Base-by-base conservation (phyloP, 1,140 invertebrate species). In the Plectrocnemia conspersa region DNA sequence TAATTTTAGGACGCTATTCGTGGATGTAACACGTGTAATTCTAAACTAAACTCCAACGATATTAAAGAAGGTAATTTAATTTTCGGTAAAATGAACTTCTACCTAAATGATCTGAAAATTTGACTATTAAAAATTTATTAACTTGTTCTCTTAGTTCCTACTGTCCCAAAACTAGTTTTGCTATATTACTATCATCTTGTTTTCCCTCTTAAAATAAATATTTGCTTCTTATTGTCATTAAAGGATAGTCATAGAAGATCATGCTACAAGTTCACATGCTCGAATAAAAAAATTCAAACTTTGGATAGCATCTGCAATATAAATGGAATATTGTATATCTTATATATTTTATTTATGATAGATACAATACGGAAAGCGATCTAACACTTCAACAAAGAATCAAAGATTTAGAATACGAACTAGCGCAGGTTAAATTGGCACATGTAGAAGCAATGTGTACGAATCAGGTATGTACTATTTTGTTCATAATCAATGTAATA, bases 391-490 rank as follows among this genome's bases (percentile, higher is more conserved):
- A 80, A 52, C 82, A 88, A 62, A 79, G 88, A 59, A 84, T 97
- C 47, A 79, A 89, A 9, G 93, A 97, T 69, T 74, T 98, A 18
- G 96, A 99, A 69, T 74, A 98, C 41, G 95, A 98, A 67, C 73
- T 99, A 50, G 96, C 95, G 2, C 89, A 95, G 68, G 94, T 95
- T 0, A 99, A 99, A 69, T 76, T 99, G 57, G 93, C 93, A 0
- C 84, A 97, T 48, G 97, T 98, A 2, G 93, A 99, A 75, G 89
- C 93, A 0, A 91, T 98, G 73, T 98, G 96, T 76, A 84, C 87
- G 64, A 97, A 95, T 78, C 93, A 97, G 79, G 89, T 89, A 68
- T 60, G 21, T 24, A 24, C 15, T n/a, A n/a, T 50, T 21, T 33
- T 16, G 23, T 18, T 9, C 13, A 63, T 2, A 11, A n/a, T 25